Evolutionary conservation across 2,888 invertebrate species (phyloP).

Genomic region (Therioaphis trifolii): DNA sequence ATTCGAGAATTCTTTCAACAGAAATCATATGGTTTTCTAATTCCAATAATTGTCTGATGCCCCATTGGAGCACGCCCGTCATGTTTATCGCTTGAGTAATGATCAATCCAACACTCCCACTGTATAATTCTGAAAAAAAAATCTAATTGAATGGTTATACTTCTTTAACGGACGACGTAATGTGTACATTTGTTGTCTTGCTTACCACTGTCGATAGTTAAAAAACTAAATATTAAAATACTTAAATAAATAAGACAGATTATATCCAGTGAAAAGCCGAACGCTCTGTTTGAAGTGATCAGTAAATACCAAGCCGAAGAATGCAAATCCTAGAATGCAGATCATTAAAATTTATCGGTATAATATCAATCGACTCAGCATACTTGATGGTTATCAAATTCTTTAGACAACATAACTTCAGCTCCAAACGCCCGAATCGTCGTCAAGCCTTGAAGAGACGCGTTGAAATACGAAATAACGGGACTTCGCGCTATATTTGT

Average conservation of each 20-base stretch:
- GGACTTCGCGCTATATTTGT: constrained; percentile 86
- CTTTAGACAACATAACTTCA: constrained; percentile 74
- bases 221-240: constrained; percentile 86
- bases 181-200: neutral
- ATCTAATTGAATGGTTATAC: neutral
- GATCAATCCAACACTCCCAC: no score
- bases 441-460: constrained; percentile 81
- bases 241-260: constrained; percentile 88
- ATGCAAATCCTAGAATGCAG: constrained; percentile 60
- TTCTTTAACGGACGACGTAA: no score
- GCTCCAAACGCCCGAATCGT: constrained; percentile 83
- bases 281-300: constrained; percentile 88
- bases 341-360: neutral
- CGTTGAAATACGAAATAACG: constrained; percentile 89
- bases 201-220: constrained; percentile 70
- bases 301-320: constrained; percentile 91
- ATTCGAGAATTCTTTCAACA: no score
- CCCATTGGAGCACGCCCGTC: no score
- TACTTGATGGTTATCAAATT: constrained; percentile 69
- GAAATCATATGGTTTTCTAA: no score
- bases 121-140: neutral
- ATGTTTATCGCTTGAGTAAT: no score
- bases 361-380: no score
- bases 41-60: no score
- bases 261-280: constrained; percentile 92